Evolutionary conservation across 35 echinoderm and acorn worm genomes (phyloP).

Genomic region (Anneissia japonica): DNA sequence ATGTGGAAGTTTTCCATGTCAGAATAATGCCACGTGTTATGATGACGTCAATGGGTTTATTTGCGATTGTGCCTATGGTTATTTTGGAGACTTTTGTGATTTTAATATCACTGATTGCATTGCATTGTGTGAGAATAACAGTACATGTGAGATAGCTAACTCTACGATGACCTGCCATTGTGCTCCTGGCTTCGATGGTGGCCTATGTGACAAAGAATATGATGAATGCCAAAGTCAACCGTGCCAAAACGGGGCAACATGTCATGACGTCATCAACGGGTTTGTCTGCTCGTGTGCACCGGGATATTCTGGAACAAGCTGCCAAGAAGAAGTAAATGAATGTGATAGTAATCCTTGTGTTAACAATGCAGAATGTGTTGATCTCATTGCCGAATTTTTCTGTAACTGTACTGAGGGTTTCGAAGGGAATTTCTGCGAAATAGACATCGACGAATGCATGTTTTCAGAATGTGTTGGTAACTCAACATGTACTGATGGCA

Average conservation of each 20-base stretch:
- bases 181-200: neutral
- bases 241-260: slow-evolving; percentile 15
- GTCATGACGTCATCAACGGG: neutral
- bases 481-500: neutral
- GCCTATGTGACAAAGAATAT: neutral
- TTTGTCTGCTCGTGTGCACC: neutral
- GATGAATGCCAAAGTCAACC: neutral
- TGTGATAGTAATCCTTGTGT: slow-evolving; percentile 4
- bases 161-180: neutral
- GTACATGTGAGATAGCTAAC: neutral
- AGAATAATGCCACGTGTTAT: slow-evolving; percentile 14
- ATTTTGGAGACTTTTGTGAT: neutral
- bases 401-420: slow-evolving; percentile 10
- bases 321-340: slow-evolving; percentile 3
- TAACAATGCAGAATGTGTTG: neutral
- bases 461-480: neutral
- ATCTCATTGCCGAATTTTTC: neutral
- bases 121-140: neutral
- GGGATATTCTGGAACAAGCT: neutral
- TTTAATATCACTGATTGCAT: neutral
- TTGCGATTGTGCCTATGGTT: neutral
- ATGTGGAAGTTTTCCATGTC: neutral
- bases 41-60: neutral
- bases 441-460: slow-evolving; percentile 47
- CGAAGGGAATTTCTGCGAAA: slow-evolving; percentile 30